phyloP scores from a whole-genome alignment of 2,113 vertebrate species.

The Oncorhynchus masou region DNA sequence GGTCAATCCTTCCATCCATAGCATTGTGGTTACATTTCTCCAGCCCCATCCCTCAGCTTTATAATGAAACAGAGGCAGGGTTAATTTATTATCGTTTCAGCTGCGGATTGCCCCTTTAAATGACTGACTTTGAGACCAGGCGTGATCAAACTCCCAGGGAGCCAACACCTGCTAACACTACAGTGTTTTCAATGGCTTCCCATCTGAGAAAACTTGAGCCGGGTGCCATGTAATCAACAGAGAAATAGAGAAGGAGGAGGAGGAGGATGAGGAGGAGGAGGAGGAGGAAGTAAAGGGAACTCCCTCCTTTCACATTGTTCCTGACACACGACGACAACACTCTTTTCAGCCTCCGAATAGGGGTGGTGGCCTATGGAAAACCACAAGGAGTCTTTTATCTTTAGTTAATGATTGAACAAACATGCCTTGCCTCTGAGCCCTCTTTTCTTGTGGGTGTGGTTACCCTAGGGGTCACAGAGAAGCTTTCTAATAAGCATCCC shows the following conservation, averaged over 20 bases:
- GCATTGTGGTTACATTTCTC: too few species aligned
- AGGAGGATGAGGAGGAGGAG: slow-evolving; percentile 20
- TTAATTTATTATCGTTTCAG: too few species aligned
- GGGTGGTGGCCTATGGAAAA: slow-evolving; percentile 24
- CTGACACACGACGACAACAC: slow-evolving; percentile 59
- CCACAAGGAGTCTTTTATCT: slow-evolving; percentile 73
- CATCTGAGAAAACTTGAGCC: slow-evolving; percentile 35
- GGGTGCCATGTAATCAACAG: slow-evolving; percentile 41
- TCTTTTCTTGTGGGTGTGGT: slow-evolving; percentile 70
- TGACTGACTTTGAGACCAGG: slow-evolving; percentile 58
- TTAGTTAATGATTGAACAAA: slow-evolving; percentile 79
- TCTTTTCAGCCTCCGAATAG: slow-evolving; percentile 38
- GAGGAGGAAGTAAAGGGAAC: slow-evolving; percentile 26
- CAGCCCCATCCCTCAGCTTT: too few species aligned
- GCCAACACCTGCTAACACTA: slow-evolving; percentile 61
- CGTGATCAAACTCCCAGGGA: slow-evolving; percentile 59
- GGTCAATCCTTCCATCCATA: too few species aligned
- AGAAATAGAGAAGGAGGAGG: slow-evolving; percentile 23
- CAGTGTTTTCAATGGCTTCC: slow-evolving; percentile 44
- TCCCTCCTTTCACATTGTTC: slow-evolving; percentile 50
- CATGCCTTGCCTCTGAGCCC: slow-evolving; percentile 60
- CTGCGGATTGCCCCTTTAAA: too few species aligned
- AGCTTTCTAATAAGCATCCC: slow-evolving; percentile 70
- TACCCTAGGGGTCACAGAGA: slow-evolving; percentile 60
- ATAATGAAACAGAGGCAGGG: too few species aligned